Base-by-base conservation (phyloP, 1,140 invertebrate species). In the Pseudomyrmex pallidus region DNA sequence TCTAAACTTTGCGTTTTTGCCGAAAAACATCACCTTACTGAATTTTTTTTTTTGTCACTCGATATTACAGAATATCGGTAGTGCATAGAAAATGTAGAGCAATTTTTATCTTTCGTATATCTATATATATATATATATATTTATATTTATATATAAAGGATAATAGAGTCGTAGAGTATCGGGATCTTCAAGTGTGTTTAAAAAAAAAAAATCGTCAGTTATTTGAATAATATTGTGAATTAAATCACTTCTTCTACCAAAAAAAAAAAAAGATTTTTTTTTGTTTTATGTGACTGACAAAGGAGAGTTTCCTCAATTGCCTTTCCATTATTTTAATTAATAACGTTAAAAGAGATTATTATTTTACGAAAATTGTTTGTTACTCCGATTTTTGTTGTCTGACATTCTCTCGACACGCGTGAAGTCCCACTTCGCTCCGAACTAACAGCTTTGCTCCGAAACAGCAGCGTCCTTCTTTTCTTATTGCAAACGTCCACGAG, bases 1-100 rank as follows among this genome's bases (percentile, higher is more conserved):
- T 86, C 87, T 91, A 91, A 87, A 87, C 83, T 89, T 92, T 89
- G 85, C 85, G 83, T 89, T 74, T 25, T 2, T 12, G 22, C 20
- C 44, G 52, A 76, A 1, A 44, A 25, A 35, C 35, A 7, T 10
- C 8, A 22, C 7, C 1, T 8, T 50, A 52, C 22, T 66, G 12
- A 25, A 59, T 56, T 85, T 82, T 78, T 72, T 72, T 52, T 78
- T 82, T 85, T 82, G 44, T 13, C 25, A 54, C 12, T 82, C 50
- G 15, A 44, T 74, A 46, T 25, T 50, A 46, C 35, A 5, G 35
- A 35, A 35, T 35, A 35, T 35, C 35, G 35, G 0, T 35, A 35
- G 35, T 35, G 5, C 5, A 35, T 89, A 90, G 82, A 90, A 89
- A 88, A 91, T 20, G 73, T 86, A 85, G 68, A 86, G 54, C n/a